phyloP scores from a whole-genome alignment of 2,797 vertebrate species.

The Leucoraja ocellata region DNA sequence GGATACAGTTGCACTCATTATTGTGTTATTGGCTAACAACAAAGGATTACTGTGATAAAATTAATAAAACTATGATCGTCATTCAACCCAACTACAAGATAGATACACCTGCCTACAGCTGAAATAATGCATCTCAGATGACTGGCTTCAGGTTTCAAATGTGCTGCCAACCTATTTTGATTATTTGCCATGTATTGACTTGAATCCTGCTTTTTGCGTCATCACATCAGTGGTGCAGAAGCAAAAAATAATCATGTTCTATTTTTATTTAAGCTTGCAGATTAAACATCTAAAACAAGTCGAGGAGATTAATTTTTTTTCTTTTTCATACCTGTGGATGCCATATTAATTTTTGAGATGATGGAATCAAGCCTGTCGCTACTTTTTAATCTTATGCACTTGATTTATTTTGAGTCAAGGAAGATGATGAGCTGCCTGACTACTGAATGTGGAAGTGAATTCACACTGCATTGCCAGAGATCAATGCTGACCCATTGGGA shows the following conservation, averaged over 20 bases:
- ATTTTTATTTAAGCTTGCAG: neutral
- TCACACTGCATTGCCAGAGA: neutral
- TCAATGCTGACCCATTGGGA: neutral
- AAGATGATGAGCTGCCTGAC: neutral
- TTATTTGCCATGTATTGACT: neutral
- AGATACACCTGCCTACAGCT: neutral
- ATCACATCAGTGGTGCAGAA: slow-evolving; percentile 14
- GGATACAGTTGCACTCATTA: neutral
- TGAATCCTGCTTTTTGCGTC: neutral
- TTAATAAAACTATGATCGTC: neutral
- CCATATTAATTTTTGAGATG: neutral
- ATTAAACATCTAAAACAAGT: neutral
- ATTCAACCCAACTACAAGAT: neutral
- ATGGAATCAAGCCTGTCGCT: neutral
- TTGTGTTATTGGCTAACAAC: neutral
- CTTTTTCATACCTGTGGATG: neutral
- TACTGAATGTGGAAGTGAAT: slow-evolving; percentile 14
- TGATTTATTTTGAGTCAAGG: neutral
- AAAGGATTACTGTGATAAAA: neutral
- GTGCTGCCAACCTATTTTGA: neutral
- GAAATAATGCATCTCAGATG: neutral
- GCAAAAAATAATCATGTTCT: neutral
- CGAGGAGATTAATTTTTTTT: neutral
- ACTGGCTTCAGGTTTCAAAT: neutral
- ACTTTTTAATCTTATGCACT: neutral